Evolutionary conservation across 2,888 invertebrate genomes (phyloP).

Genomic region (Eilema caniola): DNA sequence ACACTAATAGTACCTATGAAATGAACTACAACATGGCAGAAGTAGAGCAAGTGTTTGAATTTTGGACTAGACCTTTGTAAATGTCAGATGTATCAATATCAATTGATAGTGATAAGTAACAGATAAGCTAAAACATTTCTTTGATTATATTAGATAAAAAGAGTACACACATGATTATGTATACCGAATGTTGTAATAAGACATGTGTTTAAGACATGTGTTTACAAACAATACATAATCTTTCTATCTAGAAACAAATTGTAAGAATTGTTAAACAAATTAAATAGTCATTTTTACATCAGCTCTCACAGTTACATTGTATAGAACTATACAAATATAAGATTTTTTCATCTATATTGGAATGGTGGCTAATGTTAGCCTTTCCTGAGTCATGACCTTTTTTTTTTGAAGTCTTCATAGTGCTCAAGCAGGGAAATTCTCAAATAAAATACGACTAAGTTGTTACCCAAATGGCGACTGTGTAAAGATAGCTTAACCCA

Average conservation of each 20-base stretch:
- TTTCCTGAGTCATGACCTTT: no score
- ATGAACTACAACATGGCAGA: no score
- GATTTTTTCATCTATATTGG: no score
- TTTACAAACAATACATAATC: conserved; percentile 2
- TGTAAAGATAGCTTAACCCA: no score
- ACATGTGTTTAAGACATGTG: no score
- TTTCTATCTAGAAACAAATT: background rate
- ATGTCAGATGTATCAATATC: background rate
- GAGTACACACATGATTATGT: background rate
- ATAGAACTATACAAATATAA: background rate
- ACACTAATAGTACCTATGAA: background rate
- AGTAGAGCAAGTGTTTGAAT: background rate
- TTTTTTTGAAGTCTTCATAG: no score
- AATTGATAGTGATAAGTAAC: background rate
- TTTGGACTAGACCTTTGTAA: background rate
- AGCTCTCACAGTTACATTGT: background rate
- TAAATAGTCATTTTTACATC: no score
- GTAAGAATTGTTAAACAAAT: background rate
- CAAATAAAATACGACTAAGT: no score
- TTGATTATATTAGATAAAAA: background rate
- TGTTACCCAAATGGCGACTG: no score
- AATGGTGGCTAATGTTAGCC: no score
- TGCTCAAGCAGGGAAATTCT: no score
- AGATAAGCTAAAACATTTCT: conserved; percentile 1
- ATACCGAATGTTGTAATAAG: background rate